Base-by-base conservation (phyloP, 2,888 invertebrate species). In the Abrostola tripartita region DNA sequence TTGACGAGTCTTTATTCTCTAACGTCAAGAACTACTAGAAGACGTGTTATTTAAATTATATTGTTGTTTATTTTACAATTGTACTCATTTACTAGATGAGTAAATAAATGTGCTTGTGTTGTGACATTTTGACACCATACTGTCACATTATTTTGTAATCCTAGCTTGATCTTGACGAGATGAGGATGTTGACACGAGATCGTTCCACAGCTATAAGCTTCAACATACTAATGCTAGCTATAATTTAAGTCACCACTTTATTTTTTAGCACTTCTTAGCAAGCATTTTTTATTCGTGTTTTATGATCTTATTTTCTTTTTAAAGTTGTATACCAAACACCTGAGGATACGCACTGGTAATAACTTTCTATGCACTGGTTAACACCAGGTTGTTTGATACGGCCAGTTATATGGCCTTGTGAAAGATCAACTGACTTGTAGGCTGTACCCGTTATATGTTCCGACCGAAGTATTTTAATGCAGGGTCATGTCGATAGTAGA, bases 71-170 rank as follows among this genome's bases (percentile, higher is more conserved):
- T 47, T 37, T 51, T 68, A 74, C 47, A 68, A 58, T 73, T 8
- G 14, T 56, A 73, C 24, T 52, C 14, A 9, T 51, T 54, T 68
- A 50, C 58, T 58, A 41, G 54, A 57, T 53, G 42, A 56, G 52
- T 63, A 49, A 50, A 74, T 42, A 55, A 55, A 52, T 52, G 14
- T 11, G 38, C 9, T 24, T 8, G 44, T 5, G 24, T 0, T 58
- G 50, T 50, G 50, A 49, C 55, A 62, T 65, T 61, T 72, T 65
- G 52, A 60, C 72, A 76, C 73, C 44, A 38, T n/a, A 35, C 50
- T 76, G 73, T 37, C 14, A 76, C 51, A 76, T 74, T 72, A 65
- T 76, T 68, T 67, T 24, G 54, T 52, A 65, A 59, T 61, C 38
- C 49, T 40, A 52, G 12, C 52, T 57, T 54, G 44, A 54, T 56